Percentiles rank a stretch among this genome's conserved stretches.
These are phyloP conservation scores for Kobus ellipsiprymnus DNA, from an alignment of 2,113 vertebrate species.

Conservation along the genomic window DNA sequence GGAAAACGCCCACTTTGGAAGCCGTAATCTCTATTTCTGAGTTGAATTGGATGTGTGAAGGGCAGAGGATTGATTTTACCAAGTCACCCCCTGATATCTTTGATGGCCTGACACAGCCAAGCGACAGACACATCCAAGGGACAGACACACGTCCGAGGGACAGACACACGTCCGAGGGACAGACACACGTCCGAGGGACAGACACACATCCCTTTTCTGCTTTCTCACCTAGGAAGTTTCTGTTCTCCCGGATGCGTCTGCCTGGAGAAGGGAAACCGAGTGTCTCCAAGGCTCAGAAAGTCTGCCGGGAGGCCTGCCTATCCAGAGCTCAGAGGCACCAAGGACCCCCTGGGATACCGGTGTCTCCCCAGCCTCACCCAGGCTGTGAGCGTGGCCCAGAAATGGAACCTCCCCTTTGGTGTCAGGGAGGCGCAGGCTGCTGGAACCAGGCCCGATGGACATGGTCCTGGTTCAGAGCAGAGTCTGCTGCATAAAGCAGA, in stretches of 20 bases:
- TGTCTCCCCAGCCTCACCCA: too few species aligned
- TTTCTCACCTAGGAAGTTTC: neutral
- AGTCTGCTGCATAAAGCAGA: slow-evolving; percentile 69
- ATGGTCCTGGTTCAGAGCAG: slow-evolving; percentile 62
- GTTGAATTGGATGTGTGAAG: neutral
- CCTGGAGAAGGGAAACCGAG: neutral
- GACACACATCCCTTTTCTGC: neutral
- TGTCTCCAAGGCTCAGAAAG: neutral
- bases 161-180: neutral
- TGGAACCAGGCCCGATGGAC: slow-evolving; percentile 67
- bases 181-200: too few species aligned
- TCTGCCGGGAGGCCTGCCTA: rapidly evolving
- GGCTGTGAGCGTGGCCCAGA: rapidly evolving
- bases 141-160: neutral
- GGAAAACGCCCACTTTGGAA: slow-evolving; percentile 43
- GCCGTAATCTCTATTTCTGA: slow-evolving; percentile 47
- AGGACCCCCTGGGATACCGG: rapidly evolving
- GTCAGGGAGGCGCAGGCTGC: slow-evolving; percentile 11
- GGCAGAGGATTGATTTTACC: slow-evolving; percentile 40
- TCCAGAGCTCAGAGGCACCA: neutral
- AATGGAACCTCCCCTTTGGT: slow-evolving; percentile 20
- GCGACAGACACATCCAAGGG: neutral
- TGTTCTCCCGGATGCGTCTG: neutral
- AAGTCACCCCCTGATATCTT: slow-evolving; percentile 62
- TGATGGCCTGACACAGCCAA: slow-evolving; percentile 40